A percentile compares a stretch with the other conserved stretches of the same genome.
phyloP scores from a whole-genome alignment of 2,113 vertebrate genomes.

The Panthera uncia region DNA sequence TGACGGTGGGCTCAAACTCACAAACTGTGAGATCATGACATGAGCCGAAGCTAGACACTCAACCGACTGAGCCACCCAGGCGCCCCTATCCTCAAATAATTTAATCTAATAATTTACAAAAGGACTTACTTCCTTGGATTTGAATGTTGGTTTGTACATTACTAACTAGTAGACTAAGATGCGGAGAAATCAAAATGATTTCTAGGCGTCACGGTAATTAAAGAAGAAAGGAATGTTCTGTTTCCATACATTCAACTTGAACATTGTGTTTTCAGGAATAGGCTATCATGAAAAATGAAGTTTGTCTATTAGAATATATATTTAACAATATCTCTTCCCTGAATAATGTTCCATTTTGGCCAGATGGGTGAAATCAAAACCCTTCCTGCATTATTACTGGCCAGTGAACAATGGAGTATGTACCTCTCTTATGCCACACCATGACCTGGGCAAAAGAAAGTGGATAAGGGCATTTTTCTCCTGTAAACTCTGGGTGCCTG shows the following conservation, averaged over 20 bases:
- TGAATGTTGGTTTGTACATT: neutral
- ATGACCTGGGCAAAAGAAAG: neutral
- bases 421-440: neutral
- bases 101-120: constrained; percentile 24
- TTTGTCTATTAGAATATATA: neutral
- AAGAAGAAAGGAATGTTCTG: neutral
- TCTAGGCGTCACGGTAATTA: neutral
- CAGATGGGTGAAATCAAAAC: constrained; percentile 5
- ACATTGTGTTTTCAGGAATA: neutral
- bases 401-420: neutral
- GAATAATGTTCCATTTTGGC: neutral
- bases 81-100: neutral
- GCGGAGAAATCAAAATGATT: constrained; percentile 28
- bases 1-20: no score
- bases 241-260: neutral
- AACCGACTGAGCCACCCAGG: no score
- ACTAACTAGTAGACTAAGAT: neutral
- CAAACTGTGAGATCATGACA: no score
- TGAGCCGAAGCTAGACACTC: no score
- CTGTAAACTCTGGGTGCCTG: neutral
- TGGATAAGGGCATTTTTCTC: neutral
- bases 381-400: neutral
- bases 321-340: neutral
- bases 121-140: neutral
- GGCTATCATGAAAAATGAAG: neutral